Base-by-base conservation (phyloP, 2,113 vertebrate species). In the Petrocephalus microphthalmus region DNA sequence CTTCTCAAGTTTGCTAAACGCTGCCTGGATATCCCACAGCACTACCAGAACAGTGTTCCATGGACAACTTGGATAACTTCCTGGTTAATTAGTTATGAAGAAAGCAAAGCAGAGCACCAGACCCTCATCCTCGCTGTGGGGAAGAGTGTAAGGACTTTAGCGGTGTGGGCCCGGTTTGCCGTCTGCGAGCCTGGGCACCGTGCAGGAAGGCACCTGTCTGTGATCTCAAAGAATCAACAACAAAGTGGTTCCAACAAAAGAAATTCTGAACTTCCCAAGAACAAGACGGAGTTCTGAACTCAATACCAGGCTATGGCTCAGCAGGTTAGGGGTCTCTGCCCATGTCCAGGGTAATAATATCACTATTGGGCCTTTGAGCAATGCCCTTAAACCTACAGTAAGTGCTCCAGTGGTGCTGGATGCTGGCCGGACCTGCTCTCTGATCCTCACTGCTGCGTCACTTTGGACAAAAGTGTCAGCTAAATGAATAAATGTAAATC, bases 401-500 rank as follows among this genome's bases (percentile, higher is more conserved):
- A 67, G 8, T 67, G 60, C n/a, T 67, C 60, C 60, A 67, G 60
- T 67, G 25, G 25, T 67, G n/a, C n/a, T 67, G 60, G n/a, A 67
- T 67, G 10, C 25, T 13, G 60, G 60, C 60, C 25, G 25, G 25
- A 8, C 60, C 60, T 67, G 11, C 60, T 67, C 60, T 67, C 60
- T 67, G 60, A 67, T 67, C 60, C n/a, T 25, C 60, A 67, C 10
- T 67, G 29, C 60, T 67, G n/a, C 60, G 60, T 67, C 60, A 67
- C 60, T 29, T 67, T 67, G 60, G 60, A 67, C 60, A 67, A 67
- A 67, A 67, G 60, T 29, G 60, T 29, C 60, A 29, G 60, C 25
- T 67, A 67, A 67, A 67, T 67, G 60, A 67, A 67, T 67, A 67
- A 67, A 67, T 67, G 60, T 29, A 67, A 67, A 67, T 67, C 60